Base-by-base conservation (phyloP, 2,888 invertebrate species). In the Tupiocoris notatus region DNA sequence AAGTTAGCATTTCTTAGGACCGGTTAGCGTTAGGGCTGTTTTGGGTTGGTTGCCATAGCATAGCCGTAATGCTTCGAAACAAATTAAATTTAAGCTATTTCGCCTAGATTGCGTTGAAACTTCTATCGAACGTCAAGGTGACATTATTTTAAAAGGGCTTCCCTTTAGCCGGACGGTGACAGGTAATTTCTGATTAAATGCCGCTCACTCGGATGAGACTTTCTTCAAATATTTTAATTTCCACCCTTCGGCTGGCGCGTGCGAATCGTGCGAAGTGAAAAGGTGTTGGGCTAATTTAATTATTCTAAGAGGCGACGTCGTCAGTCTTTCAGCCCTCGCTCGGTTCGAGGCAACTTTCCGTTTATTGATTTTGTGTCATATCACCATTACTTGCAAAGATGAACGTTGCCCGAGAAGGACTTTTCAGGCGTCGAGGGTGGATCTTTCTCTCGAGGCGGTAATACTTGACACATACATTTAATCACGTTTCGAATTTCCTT, bases 401-500 rank as follows among this genome's bases (percentile, higher is more conserved):
- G 12, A 12, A 12, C 39, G 39, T 39, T 7, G 3, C 3, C 39
- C 39, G 39, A 12, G 39, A 12, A n/a, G n/a, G n/a, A n/a, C n/a
- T n/a, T n/a, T 39, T 3, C 39, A 57, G 70, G 54, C 23, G 70
- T 18, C 58, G 22, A 21, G 63, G 63, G 7, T 22, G 59, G 25
- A 59, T 21, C 58, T 58, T n/a, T 39, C 39, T 39, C 20, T 20
- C 59, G 16, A 20, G 39, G 63, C 56, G 25, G 63, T 73, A 73
- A 73, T 73, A 62, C 73, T 62, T 62, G 73, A 73, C 73, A 73
- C 73, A 73, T 62, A 73, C 62, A 73, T 73, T 73, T 73, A 73
- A 73, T 73, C 73, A 73, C 73, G 73, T 73, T 73, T 73, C 73
- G 62, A 21, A 73, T 73, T 73, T 73, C 62, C 73, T 73, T 62